phyloP scores from a whole-genome alignment of 2,113 vertebrate species.

The Neogale vison region DNA sequence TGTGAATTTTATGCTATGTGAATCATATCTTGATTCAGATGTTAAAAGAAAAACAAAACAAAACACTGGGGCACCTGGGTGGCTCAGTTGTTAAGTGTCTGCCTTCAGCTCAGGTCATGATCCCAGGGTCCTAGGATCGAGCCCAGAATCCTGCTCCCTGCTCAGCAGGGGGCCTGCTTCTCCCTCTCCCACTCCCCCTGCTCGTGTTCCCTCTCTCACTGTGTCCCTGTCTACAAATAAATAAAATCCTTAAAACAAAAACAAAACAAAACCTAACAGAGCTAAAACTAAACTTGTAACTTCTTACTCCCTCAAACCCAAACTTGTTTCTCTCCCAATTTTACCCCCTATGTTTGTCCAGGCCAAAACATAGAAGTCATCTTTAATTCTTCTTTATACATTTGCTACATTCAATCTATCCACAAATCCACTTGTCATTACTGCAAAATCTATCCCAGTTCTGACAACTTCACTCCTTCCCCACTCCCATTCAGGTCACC shows the following conservation, averaged over 20 bases:
- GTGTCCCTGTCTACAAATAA: too few relatives aligned
- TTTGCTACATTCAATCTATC: background rate
- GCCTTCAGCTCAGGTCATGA: too few relatives aligned
- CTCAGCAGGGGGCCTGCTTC: too few relatives aligned
- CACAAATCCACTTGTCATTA: background rate
- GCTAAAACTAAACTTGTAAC: background rate
- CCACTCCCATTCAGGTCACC: background rate
- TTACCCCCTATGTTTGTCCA: background rate
- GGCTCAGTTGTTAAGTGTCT: too few relatives aligned
- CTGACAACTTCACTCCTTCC: background rate
- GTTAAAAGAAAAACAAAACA: background rate
- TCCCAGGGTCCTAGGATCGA: too few relatives aligned
- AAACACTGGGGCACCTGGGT: background rate
- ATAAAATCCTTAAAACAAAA: background rate
- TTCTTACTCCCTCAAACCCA: background rate
- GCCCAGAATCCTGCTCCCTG: too few relatives aligned
- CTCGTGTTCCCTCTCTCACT: too few relatives aligned
- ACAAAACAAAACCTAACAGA: background rate
- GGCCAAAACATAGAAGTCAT: background rate
- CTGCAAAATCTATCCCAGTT: background rate
- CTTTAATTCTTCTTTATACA: background rate
- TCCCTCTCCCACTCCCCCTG: too few relatives aligned
- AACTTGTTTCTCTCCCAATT: background rate
- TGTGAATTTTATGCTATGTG: background rate
- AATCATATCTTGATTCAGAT: background rate